A percentile compares a stretch with the other conserved stretches of the same genome.
Evolutionary conservation across 2,113 vertebrate species (phyloP).

Genomic region (Myrmecobius fasciatus): DNA sequence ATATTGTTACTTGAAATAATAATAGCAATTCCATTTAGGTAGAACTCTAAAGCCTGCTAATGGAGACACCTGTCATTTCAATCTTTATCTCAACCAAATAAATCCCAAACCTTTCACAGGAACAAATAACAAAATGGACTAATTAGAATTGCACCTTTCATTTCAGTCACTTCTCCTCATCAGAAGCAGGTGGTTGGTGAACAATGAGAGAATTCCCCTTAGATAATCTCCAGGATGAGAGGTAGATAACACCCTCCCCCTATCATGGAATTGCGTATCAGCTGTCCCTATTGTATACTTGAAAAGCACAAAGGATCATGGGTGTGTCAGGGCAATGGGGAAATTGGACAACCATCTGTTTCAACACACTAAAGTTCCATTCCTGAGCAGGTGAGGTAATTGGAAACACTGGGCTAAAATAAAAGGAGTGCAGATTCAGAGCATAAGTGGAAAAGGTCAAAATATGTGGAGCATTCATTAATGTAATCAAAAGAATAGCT

Average conservation of each 20-base stretch:
- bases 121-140: background rate
- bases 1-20: background rate
- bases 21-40: background rate
- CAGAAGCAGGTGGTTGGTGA: background rate
- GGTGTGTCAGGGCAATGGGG: background rate
- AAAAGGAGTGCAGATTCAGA: background rate
- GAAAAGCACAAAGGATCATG: background rate
- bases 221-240: background rate
- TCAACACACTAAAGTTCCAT: background rate
- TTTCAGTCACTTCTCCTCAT: background rate
- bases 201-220: background rate
- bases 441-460: background rate
- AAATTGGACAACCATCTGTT: background rate
- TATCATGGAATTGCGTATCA: background rate
- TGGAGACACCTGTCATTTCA: background rate
- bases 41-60: background rate
- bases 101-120: background rate
- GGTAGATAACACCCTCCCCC: background rate
- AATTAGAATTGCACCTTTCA: background rate
- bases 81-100: no score
- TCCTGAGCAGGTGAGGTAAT: background rate
- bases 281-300: fast-evolving
- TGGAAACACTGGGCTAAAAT: background rate
- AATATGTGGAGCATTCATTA: background rate
- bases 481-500: background rate